Percentiles rank a stretch among this genome's conserved stretches.
Conservation (phyloP, 2,797 vertebrate genomes). For the Syngnathus rostellatus region DNA sequence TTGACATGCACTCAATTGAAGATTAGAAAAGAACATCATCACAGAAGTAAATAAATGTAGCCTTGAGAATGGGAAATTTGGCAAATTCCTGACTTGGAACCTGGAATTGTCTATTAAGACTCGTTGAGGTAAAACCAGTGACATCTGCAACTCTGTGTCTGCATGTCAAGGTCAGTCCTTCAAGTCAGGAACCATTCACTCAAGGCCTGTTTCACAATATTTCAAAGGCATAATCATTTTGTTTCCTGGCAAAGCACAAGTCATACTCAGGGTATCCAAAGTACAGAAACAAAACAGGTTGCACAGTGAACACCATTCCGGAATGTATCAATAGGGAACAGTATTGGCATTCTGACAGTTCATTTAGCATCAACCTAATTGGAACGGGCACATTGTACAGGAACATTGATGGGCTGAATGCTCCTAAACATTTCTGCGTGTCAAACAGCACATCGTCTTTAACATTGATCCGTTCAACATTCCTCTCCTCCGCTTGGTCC, state of each 20-base stretch:
- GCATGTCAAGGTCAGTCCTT: slow-evolving; percentile 3
- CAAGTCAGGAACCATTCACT: slow-evolving; percentile 18
- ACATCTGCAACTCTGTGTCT: neutral
- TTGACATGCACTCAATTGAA: slow-evolving; percentile 76
- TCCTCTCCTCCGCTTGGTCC: slow-evolving; percentile 34
- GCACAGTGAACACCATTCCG: slow-evolving; percentile 61
- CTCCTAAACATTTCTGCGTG: slow-evolving; percentile 25
- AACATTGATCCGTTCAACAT: slow-evolving; percentile 47
- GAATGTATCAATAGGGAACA: slow-evolving; percentile 58
- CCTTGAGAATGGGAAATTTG: slow-evolving; percentile 25
- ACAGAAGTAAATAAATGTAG: slow-evolving; percentile 51
- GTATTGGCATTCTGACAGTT: slow-evolving; percentile 45
- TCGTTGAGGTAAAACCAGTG: slow-evolving; percentile 31
- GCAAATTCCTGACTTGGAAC: slow-evolving; percentile 41
- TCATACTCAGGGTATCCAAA: slow-evolving; percentile 44
- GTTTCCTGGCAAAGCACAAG: slow-evolving; percentile 44
- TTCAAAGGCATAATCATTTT: slow-evolving; percentile 42
- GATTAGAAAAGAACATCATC: slow-evolving; percentile 59
- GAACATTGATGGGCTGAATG: slow-evolving; percentile 38
- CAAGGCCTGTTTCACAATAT: slow-evolving; percentile 13
- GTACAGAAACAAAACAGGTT: slow-evolving; percentile 50
- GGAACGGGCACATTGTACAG: slow-evolving; percentile 22
- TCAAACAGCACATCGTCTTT: slow-evolving; percentile 38
- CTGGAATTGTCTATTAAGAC: slow-evolving; percentile 13
- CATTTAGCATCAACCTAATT: slow-evolving; percentile 30